A percentile compares a stretch with the other conserved stretches of the same genome.
Conservation (phyloP, 2,797 vertebrate species). For the Vultur gryphus region DNA sequence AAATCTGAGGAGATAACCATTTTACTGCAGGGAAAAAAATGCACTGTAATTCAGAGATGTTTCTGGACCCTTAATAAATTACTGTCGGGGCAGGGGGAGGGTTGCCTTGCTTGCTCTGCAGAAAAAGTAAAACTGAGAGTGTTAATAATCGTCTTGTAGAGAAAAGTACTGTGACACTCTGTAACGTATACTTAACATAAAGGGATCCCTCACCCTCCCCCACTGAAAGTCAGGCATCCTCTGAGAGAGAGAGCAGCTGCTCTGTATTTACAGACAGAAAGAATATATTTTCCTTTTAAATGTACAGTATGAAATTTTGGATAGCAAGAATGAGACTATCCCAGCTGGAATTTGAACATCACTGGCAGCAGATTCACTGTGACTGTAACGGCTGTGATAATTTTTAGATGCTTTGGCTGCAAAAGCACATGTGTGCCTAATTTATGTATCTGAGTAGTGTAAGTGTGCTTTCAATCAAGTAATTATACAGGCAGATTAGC, state of each 20-base stretch:
- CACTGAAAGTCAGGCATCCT: neutral
- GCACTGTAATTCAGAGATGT: neutral
- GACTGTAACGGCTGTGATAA: neutral
- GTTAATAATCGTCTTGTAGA: neutral
- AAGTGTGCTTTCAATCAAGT: slow-evolving; percentile 27
- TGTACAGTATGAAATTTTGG: neutral
- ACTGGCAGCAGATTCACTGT: slow-evolving; percentile 24
- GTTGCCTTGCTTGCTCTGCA: neutral
- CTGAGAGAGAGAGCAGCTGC: neutral
- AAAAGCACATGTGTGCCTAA: slow-evolving; percentile 5
- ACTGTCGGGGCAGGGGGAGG: neutral
- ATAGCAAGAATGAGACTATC: neutral
- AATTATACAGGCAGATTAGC: slow-evolving; percentile 27
- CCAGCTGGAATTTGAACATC: slow-evolving; percentile 42
- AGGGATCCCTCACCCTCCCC: neutral
- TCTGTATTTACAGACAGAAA: slow-evolving; percentile 14
- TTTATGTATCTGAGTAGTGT: neutral
- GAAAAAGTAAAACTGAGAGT: neutral
- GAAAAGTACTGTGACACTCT: neutral
- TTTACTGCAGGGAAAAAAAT: neutral
- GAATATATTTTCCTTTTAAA: neutral
- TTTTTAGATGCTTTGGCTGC: slow-evolving; percentile 48
- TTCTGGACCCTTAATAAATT: neutral
- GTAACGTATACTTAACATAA: neutral
- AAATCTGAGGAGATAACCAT: slow-evolving; percentile 14